A percentile compares a stretch with the other conserved stretches of the same genome.
These are phyloP conservation scores for Lordiphosa fenestrarum DNA, from an alignment of 2,888 invertebrate genomes.

Conservation along the genomic window DNA sequence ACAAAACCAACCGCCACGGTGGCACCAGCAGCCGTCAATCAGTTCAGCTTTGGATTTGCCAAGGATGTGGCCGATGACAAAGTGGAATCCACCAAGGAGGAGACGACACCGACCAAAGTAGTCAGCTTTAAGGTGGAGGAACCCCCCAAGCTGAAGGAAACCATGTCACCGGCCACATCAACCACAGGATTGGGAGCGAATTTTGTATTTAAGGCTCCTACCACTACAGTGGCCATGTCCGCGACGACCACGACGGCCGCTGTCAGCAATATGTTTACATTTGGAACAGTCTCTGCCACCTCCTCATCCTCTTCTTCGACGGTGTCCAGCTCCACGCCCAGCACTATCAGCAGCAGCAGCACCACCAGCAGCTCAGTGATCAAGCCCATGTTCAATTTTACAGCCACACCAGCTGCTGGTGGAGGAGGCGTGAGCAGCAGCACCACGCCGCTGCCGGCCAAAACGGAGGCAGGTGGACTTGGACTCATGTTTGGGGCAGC, in stretches of 20 bases:
- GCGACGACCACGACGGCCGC: conserved; percentile 2
- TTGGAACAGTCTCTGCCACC: conserved; percentile 12
- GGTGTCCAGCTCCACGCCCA: conserved; percentile 34
- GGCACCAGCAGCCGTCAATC: not conserved
- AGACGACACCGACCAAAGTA: conserved; percentile 11
- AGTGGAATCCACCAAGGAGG: conserved; percentile 22
- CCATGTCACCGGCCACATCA: conserved; percentile 35
- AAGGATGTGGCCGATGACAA: conserved; percentile 10
- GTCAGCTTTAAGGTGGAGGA: conserved; percentile 6
- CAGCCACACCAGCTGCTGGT: conserved; percentile 1
- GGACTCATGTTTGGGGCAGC: conserved; percentile 2
- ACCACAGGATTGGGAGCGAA: conserved; percentile 22
- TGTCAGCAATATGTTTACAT: conserved; percentile 20
- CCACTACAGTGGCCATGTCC: conserved; percentile 2
- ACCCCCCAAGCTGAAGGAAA: conserved; percentile 16
- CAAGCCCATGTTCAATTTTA: conserved; percentile 28
- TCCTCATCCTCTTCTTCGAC: conserved; percentile 16
- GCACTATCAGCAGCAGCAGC: conserved; percentile 17
- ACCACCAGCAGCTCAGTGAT: not conserved
- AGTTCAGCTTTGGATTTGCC: conserved; percentile 24
- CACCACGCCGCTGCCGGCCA: conserved; percentile 6
- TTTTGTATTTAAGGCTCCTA: conserved; percentile 21
- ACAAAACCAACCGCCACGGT: not conserved
- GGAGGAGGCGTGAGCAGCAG: conserved; percentile 22
- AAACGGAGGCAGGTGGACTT: not conserved